A percentile compares a stretch with the other conserved stretches of the same genome.
Evolutionary conservation across 2,797 vertebrate species (phyloP).

Genomic region (Hippocampus kuda): DNA sequence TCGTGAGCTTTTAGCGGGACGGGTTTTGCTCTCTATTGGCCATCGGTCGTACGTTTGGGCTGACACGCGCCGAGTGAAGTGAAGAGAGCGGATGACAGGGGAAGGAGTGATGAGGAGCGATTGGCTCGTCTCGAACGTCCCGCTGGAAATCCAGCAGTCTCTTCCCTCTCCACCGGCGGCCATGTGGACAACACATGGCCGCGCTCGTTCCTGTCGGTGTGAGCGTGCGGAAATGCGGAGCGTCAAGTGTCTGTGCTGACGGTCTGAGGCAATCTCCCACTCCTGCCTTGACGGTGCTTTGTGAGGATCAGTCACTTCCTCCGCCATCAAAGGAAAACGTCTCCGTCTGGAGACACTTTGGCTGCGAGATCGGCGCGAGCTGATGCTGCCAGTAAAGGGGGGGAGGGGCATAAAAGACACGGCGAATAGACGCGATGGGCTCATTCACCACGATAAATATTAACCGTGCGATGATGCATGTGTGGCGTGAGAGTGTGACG

Average conservation of each 20-base stretch:
- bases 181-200: constrained; percentile 4
- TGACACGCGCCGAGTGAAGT: neutral
- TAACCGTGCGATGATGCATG: too few species aligned
- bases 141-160: neutral
- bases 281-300: neutral
- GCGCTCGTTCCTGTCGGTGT: neutral
- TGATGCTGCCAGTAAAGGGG: too few species aligned
- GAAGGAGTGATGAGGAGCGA: neutral
- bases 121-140: neutral
- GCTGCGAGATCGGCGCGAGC: too few species aligned
- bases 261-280: neutral
- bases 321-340: neutral
- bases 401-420: too few species aligned
- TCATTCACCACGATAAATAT: too few species aligned
- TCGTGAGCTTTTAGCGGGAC: too few species aligned
- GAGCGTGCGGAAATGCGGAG: neutral
- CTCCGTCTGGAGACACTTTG: neutral
- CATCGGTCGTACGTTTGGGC: constrained; percentile 8
- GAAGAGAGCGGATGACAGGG: neutral
- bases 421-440: too few species aligned
- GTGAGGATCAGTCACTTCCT: constrained; percentile 4
- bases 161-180: neutral
- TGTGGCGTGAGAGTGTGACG: too few species aligned
- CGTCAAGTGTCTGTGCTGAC: neutral
- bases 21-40: neutral